Percentiles rank a stretch among this genome's conserved stretches.
Evolutionary conservation across 2,113 vertebrate genomes (phyloP).

Genomic region (Pagrus major): DNA sequence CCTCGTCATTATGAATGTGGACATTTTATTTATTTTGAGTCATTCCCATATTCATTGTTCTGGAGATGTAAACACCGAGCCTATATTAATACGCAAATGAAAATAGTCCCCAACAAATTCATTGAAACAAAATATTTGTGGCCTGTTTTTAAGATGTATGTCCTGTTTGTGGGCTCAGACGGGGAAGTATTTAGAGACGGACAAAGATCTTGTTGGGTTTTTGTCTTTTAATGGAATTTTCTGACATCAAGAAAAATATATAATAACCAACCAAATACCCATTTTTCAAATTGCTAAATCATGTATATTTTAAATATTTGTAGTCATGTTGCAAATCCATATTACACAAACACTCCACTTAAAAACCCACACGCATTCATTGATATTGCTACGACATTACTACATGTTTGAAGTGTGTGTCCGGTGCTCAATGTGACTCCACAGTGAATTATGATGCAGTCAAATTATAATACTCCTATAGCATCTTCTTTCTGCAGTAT

Average conservation of each 20-base stretch:
- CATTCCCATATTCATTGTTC: neutral
- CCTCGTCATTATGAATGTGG: neutral
- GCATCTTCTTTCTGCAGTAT: constrained; percentile 9
- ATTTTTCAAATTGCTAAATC: neutral
- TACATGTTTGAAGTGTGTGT: neutral
- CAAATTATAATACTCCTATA: constrained; percentile 19
- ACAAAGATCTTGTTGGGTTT: neutral
- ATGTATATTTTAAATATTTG: neutral
- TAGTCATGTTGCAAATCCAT: neutral
- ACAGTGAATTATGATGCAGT: neutral
- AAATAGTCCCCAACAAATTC: neutral
- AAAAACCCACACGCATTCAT: neutral
- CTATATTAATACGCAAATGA: neutral
- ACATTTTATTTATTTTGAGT: neutral
- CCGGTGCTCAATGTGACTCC: neutral
- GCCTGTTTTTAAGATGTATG: neutral
- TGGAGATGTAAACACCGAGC: too few species aligned
- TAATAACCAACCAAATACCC: neutral
- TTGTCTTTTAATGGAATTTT: neutral
- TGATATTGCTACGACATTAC: neutral
- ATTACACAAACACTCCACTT: neutral
- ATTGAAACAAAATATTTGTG: neutral
- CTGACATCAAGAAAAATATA: neutral
- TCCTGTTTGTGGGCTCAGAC: neutral
- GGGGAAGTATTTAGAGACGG: neutral